Evolutionary conservation across 2,888 invertebrate species (phyloP), one percentile per base, ranked within the genome.

Genomic region (Sisyra nigra): DNA sequence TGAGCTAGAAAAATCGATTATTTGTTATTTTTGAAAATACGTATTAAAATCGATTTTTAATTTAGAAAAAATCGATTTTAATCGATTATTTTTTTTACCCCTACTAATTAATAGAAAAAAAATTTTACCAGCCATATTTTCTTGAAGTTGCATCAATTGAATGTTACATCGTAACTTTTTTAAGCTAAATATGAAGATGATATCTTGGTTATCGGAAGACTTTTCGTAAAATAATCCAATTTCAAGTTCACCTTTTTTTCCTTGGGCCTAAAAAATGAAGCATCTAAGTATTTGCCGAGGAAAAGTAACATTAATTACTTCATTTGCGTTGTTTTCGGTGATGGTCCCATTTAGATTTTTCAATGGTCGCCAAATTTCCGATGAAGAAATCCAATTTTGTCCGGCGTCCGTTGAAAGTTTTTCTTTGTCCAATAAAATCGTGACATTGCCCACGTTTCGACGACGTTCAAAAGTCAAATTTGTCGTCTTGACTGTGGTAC

Each of bases 101-200:
- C n/a, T n/a, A n/a, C n/a, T n/a, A n/a, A n/a, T n/a, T n/a, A n/a
- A n/a, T n/a, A n/a, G n/a, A n/a, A n/a, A n/a, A n/a, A n/a, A 3
- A 24, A 24, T 24, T 7, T 24, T 60, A 74, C 75, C 78, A 64
- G 76, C 76, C 49, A 69, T 67, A 51, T 69, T 68, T 55, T 80
- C 79, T 48, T 79, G 78, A 49, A 77, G 73, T 50, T 76, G 76
- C 78, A 80, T 79, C n/a, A 76, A 75, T 55, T 74, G 72, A 45
- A 80, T 66, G 45, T 74, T 76, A 56, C 79, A 79, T 45, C 79
- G 63, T 46, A 79, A 61, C 48, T 76, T 67, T 48, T 72, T 71
- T 31, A 80, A 66, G 7, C 72, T 72, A 29, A 80, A 58, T 52
- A 76, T 70, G 44, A 80, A 67, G 14, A 66, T 62, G 49, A 79